Conservation (phyloP, 2,113 vertebrate genomes). For the Catharus bicknelli region DNA sequence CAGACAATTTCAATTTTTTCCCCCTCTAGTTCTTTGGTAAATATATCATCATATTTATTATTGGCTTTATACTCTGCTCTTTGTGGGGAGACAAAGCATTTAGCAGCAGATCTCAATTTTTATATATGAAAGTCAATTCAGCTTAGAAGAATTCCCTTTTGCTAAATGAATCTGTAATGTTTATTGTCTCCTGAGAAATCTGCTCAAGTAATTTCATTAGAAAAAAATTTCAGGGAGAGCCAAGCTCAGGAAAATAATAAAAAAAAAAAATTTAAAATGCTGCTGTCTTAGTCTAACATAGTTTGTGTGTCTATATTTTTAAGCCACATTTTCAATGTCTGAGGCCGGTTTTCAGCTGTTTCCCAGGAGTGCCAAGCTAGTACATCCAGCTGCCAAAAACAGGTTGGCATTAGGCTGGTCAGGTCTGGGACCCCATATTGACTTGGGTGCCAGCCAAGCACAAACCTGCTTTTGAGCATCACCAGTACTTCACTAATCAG, state of each 20-base stretch:
- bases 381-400: neutral
- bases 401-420: neutral
- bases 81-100: neutral
- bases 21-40: constrained; percentile 22
- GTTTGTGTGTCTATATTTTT: neutral
- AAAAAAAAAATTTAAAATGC: neutral
- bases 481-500: neutral
- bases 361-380: neutral
- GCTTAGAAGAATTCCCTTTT: constrained; percentile 30
- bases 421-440: neutral
- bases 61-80: neutral
- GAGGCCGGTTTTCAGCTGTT: neutral
- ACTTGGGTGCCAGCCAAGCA: neutral
- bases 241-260: neutral
- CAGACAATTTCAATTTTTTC: neutral
- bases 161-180: constrained; percentile 18
- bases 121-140: neutral
- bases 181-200: constrained; percentile 38
- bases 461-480: neutral
- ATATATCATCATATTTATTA: constrained; percentile 27
- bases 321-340: neutral
- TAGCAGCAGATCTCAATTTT: constrained; percentile 30
- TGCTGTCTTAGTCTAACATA: neutral
- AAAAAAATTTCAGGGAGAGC: neutral
- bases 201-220: constrained; percentile 39